Percentiles rank a stretch among this genome's conserved stretches.
phyloP scores from a whole-genome alignment of 2,797 vertebrate species.

The Hozukius guyotensis region DNA sequence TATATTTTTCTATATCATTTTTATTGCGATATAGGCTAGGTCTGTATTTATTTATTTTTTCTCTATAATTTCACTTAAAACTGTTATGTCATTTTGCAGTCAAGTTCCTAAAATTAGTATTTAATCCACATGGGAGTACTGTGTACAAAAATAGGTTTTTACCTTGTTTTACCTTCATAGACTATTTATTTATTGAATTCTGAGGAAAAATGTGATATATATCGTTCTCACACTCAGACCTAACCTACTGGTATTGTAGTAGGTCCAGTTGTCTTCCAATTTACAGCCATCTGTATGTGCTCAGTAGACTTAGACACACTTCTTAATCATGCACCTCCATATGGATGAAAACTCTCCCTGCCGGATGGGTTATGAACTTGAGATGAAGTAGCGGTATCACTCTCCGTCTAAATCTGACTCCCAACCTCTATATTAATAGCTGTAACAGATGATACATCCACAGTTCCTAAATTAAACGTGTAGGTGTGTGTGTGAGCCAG shows the following conservation, averaged over 20 bases:
- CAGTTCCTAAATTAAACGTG: constrained; percentile 26
- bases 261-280: not conserved
- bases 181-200: too few species aligned
- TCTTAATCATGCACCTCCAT: not conserved
- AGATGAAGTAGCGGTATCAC: constrained; percentile 24
- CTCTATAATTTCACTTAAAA: too few species aligned
- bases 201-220: too few species aligned
- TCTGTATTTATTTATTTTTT: too few species aligned
- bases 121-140: too few species aligned
- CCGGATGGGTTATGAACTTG: constrained; percentile 3
- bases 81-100: too few species aligned
- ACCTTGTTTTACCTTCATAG: too few species aligned
- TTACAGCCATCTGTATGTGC: not conserved
- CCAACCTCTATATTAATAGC: constrained; percentile 45
- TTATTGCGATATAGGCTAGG: fast-evolving
- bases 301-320: not conserved
- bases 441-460: constrained; percentile 34
- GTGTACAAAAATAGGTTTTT: too few species aligned
- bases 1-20: too few species aligned
- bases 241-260: not conserved
- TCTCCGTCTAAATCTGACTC: constrained; percentile 47
- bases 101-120: too few species aligned
- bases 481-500: constrained; percentile 4
- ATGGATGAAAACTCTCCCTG: not conserved
- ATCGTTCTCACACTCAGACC: not conserved